Base-by-base conservation (phyloP, 1,140 invertebrate species). In the Callitettix versicolor region DNA sequence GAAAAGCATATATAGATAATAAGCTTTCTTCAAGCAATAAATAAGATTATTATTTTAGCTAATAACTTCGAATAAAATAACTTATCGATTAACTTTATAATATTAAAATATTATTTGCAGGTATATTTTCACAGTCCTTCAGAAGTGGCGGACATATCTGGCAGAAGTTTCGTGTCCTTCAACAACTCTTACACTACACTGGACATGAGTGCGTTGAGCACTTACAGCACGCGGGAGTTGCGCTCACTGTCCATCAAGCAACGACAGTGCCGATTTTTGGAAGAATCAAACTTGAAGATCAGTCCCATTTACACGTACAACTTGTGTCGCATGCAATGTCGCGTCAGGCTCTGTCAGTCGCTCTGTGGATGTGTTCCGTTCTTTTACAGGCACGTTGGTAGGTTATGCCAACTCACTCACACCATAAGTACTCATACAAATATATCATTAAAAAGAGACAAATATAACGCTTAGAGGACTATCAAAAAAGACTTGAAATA, bases 281-380 rank as follows among this genome's bases (percentile, higher is more conserved):
- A 79, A 53, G 82, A 85, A 67, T 69, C 70, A 15, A 76, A 82
- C 46, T 64, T 82, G 26, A 60, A 66, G 46, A 76, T 80, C 38
- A 78, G 74, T 53, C 73, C 79, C 0, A 76, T 80, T 15, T 84
- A 85, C 64, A 78, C 78, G 4, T 83, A 81, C 59, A 79, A 76
- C 0, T 65, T 81, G 55, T 85, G 82, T 60, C 68, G 79, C 2
- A 79, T 80, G 68, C 78, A 84, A 60, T 85, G 82, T 49, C 71
- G 81, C 11, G 70, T 78, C 56, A 67, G 71, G 22, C 67, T 81
- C 0, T 74, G 77, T 26, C 58, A 78, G 6, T 65, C 73, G 50
- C 70, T 77, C 22, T 85, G 82, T 61, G 67, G 73, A 0, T 85
- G 82, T 63, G 67, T 81, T 18, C 81, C 82, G 0, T 77, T 81